Conservation (phyloP, 2,888 invertebrate genomes). For the Chesias legatella region DNA sequence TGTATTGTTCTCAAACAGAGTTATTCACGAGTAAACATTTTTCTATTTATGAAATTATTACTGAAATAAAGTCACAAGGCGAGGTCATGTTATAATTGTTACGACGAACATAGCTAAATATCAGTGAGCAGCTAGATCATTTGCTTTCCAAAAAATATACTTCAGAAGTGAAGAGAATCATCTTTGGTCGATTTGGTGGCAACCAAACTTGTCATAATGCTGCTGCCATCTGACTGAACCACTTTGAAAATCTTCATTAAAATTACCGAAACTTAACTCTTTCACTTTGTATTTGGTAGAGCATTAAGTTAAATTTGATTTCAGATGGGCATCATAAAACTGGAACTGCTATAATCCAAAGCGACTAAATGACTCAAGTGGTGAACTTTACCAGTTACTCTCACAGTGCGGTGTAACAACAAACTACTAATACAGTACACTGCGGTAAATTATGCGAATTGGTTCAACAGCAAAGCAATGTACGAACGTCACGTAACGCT, state of each 20-base stretch:
- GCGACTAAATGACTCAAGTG: neutral
- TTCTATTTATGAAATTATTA: constrained; percentile 20
- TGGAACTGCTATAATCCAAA: too few species aligned
- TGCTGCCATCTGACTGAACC: too few species aligned
- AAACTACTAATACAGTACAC: constrained; percentile 21
- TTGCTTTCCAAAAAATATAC: too few species aligned
- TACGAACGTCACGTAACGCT: constrained; percentile 13
- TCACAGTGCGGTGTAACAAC: constrained; percentile 7
- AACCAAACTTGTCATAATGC: too few species aligned
- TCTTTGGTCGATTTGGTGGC: too few species aligned
- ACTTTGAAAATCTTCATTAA: too few species aligned
- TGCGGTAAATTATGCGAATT: constrained; percentile 27
- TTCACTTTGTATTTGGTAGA: too few species aligned
- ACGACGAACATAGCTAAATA: constrained; percentile 5
- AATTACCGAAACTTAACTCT: too few species aligned
- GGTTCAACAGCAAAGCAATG: constrained; percentile 16
- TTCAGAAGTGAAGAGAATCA: too few species aligned
- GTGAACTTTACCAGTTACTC: constrained; percentile 9
- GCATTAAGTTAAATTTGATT: too few species aligned
- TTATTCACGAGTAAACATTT: constrained; percentile 13
- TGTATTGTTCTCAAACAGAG: constrained; percentile 1
- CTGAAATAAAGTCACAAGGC: constrained; percentile 16
- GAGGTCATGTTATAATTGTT: constrained; percentile 15
- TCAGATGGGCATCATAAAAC: too few species aligned
- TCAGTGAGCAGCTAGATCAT: constrained; percentile 1